These are phyloP conservation scores for Xenopus borealis DNA, from an alignment of 2,113 vertebrate species.

Conservation along the genomic window DNA sequence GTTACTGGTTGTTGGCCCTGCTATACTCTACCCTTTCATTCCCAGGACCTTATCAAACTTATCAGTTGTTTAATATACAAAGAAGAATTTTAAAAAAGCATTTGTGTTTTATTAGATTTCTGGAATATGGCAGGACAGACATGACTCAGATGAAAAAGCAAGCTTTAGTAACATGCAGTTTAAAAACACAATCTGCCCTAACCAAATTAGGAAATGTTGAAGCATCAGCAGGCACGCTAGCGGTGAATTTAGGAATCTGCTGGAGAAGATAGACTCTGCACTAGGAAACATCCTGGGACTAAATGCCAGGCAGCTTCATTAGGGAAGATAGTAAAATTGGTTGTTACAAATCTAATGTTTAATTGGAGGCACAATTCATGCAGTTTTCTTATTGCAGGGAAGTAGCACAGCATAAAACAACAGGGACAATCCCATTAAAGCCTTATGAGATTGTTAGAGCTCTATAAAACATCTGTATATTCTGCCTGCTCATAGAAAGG, in stretches of 20 bases:
- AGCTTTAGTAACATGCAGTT: constrained; percentile 26
- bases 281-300: background rate
- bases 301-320: background rate
- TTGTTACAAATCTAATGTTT: background rate
- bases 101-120: background rate
- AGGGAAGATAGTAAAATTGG: background rate
- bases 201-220: constrained; percentile 42
- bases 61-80: no score
- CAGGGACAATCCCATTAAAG: background rate
- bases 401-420: background rate
- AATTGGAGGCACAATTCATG: background rate
- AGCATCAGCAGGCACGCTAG: constrained; percentile 2
- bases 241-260: constrained; percentile 26
- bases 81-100: background rate
- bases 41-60: no score
- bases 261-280: background rate
- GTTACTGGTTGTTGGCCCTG: no score
- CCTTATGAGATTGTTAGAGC: background rate
- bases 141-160: constrained; percentile 1
- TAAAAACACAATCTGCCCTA: constrained; percentile 25
- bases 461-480: no score
- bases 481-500: no score
- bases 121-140: background rate
- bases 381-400: background rate
- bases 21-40: no score